A percentile compares a stretch with the other conserved stretches of the same genome.
Evolutionary conservation across 2,113 vertebrate species (phyloP).

Genomic region (Seriola aureovittata): DNA sequence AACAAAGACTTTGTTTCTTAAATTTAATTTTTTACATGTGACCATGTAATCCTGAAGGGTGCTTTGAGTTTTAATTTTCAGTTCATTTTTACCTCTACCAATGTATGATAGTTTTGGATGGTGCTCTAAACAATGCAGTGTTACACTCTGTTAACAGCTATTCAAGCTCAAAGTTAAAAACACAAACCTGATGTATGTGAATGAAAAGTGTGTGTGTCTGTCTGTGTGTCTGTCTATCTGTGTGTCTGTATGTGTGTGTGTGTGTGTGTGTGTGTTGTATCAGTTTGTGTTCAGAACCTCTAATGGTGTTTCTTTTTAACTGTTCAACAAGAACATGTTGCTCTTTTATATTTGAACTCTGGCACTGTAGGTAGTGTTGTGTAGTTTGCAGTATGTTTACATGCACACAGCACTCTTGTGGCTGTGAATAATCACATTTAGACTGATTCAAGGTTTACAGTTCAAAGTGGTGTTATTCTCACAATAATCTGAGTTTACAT

Average conservation of each 20-base stretch:
- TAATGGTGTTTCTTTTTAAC: constrained; percentile 49
- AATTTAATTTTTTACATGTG: constrained; percentile 37
- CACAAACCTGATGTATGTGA: constrained; percentile 50
- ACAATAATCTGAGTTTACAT: constrained; percentile 52
- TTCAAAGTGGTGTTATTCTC: background rate
- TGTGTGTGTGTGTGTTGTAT: constrained; percentile 21
- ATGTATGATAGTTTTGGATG: constrained; percentile 53
- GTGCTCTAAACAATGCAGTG: constrained; percentile 66
- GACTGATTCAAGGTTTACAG: constrained; percentile 18
- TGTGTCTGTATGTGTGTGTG: background rate
- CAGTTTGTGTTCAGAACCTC: constrained; percentile 36
- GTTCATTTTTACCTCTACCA: constrained; percentile 72
- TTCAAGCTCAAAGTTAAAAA: constrained; percentile 63
- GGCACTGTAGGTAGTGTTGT: constrained; percentile 51
- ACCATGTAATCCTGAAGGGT: constrained; percentile 57
- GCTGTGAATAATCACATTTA: constrained; percentile 38
- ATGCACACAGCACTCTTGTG: constrained; percentile 30
- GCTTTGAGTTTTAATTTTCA: constrained; percentile 58
- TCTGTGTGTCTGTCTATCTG: background rate
- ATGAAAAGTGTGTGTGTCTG: background rate
- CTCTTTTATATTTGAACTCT: constrained; percentile 54
- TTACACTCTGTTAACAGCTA: constrained; percentile 62
- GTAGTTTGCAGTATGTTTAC: constrained; percentile 64
- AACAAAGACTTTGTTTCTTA: constrained; percentile 53
- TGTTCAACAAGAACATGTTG: constrained; percentile 44